phyloP scores from a whole-genome alignment of 2,113 vertebrate species.

The Charina bottae region DNA sequence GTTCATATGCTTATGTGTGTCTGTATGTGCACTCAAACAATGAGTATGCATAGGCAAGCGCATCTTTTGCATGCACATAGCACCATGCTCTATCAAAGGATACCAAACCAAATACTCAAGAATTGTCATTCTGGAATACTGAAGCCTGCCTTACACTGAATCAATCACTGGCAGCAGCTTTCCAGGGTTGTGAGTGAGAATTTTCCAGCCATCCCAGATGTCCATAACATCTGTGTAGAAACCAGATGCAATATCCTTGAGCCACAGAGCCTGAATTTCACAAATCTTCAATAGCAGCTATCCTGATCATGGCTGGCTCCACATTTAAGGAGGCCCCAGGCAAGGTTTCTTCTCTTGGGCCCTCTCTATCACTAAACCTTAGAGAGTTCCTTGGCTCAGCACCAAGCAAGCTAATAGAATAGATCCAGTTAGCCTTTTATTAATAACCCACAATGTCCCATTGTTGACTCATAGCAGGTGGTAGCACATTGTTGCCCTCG shows the following conservation, averaged over 20 bases:
- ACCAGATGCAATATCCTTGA: neutral
- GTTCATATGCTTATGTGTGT: neutral
- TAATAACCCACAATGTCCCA: neutral
- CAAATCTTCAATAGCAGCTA: neutral
- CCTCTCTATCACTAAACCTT: neutral
- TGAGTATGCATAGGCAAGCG: neutral
- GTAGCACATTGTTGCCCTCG: neutral
- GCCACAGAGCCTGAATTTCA: neutral
- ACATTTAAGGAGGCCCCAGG: neutral
- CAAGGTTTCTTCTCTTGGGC: neutral
- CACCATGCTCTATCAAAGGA: neutral
- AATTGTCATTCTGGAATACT: slow-evolving; percentile 3
- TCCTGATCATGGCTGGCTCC: neutral
- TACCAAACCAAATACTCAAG: slow-evolving; percentile 48
- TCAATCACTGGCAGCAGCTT: neutral
- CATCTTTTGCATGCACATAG: neutral
- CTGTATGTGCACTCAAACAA: neutral
- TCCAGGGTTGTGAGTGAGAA: neutral
- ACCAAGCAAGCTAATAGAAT: neutral
- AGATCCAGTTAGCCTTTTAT: neutral
- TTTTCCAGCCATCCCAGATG: neutral
- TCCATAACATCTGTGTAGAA: neutral
- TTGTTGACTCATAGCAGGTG: neutral
- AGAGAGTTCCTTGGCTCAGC: neutral
- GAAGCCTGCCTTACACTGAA: neutral